Evolutionary conservation across 2,888 invertebrate species (phyloP).

Genomic region (Leucophenga maculata): DNA sequence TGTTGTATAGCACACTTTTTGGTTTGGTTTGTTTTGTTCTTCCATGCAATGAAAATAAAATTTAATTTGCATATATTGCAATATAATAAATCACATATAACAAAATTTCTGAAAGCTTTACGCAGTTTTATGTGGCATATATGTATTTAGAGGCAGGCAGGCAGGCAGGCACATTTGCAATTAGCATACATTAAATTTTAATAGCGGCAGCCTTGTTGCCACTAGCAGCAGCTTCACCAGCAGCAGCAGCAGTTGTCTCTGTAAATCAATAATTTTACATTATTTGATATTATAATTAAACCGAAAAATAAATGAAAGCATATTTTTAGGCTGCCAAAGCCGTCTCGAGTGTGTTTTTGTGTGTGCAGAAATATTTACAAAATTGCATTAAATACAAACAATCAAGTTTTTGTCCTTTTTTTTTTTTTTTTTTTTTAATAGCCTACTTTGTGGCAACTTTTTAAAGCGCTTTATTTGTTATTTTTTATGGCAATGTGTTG

Average conservation of each 20-base stretch:
- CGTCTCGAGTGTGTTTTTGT: slow-evolving; percentile 2
- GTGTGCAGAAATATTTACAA: neutral
- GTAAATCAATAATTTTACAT: slow-evolving; percentile 28
- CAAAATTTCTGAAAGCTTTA: neutral
- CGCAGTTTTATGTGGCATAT: slow-evolving; percentile 17
- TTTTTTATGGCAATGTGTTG: neutral
- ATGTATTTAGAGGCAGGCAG: slow-evolving; percentile 19
- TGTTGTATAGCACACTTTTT: neutral
- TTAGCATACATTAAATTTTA: slow-evolving; percentile 19
- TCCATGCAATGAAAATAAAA: neutral
- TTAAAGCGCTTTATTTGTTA: neutral
- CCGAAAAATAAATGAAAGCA: slow-evolving; percentile 11
- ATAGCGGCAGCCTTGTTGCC: neutral
- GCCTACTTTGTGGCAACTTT: slow-evolving; percentile 26
- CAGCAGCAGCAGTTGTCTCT: too few relatives aligned
- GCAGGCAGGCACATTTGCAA: too few relatives aligned
- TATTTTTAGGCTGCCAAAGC: neutral
- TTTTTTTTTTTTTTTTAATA: neutral
- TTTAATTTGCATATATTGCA: neutral
- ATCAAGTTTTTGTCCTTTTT: too few relatives aligned
- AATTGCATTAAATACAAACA: slow-evolving; percentile 15
- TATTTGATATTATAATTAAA: slow-evolving; percentile 25
- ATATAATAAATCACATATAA: slow-evolving; percentile 54
- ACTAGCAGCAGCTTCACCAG: neutral
- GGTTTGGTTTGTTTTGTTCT: too few relatives aligned